Evolutionary conservation across 2,113 vertebrate species (phyloP).

Genomic region (Solea solea): DNA sequence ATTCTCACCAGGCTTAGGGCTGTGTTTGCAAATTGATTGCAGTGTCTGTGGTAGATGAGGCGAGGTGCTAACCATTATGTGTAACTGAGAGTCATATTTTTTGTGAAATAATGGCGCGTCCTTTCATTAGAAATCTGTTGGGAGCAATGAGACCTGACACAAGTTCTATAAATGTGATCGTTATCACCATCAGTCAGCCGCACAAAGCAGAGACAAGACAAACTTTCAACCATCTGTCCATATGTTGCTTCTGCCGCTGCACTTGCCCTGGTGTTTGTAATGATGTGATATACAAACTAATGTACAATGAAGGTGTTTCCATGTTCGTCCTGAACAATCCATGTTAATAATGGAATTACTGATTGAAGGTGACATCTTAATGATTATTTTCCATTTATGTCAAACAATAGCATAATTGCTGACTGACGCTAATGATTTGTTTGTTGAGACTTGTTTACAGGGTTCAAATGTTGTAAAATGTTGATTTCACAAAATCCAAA

Average conservation of each 20-base stretch:
- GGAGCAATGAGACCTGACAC: slow-evolving; percentile 10
- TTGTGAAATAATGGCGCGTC: not conserved
- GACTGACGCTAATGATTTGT: no score
- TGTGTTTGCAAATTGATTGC: not conserved
- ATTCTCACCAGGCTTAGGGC: not conserved
- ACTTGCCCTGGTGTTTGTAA: not conserved
- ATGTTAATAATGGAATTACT: not conserved
- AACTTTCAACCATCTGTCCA: not conserved
- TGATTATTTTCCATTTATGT: no score
- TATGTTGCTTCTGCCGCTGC: not conserved
- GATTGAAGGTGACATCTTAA: not conserved
- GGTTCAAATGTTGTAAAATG: no score
- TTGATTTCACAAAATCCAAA: no score
- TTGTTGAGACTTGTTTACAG: no score
- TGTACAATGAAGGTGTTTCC: not conserved
- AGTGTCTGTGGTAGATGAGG: not conserved
- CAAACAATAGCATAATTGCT: not conserved
- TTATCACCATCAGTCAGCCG: not conserved
- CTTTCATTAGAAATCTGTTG: not conserved
- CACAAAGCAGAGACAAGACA: not conserved
- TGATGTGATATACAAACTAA: not conserved
- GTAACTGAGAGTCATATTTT: not conserved
- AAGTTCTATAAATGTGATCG: not conserved
- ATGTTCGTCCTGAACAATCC: not conserved
- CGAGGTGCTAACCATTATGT: not conserved